Percentiles rank a stretch among this genome's conserved stretches.
Evolutionary conservation across 2,797 vertebrate genomes (phyloP).

Genomic region (Craterocephalus amniculus): DNA sequence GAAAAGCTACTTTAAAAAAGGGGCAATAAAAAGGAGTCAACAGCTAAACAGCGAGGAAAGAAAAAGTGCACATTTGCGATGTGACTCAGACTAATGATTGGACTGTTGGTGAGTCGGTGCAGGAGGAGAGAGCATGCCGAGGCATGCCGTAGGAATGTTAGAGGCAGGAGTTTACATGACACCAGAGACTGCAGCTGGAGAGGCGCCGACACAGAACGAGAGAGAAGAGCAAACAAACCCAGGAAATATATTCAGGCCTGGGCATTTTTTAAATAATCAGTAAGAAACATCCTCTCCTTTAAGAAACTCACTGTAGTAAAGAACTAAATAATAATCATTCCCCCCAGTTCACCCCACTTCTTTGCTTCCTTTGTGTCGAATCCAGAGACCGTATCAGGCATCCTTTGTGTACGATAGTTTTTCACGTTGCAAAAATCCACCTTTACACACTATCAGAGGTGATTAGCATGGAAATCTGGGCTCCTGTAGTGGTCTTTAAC

Average conservation of each 20-base stretch:
- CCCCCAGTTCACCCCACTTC: conserved; percentile 20
- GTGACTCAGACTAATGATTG: conserved; percentile 12
- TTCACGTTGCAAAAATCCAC: conserved; percentile 31
- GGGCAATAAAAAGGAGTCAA: conserved; percentile 14
- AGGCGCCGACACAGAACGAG: conserved; percentile 17
- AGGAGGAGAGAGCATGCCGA: conserved; percentile 45
- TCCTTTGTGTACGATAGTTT: conserved; percentile 37
- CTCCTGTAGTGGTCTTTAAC: conserved; percentile 64
- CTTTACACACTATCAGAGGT: conserved; percentile 34
- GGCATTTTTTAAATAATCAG: conserved; percentile 3
- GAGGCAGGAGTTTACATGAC: conserved; percentile 59
- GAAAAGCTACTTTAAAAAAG: background rate
- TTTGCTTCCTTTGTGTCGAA: conserved; percentile 22
- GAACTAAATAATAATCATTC: conserved; percentile 33
- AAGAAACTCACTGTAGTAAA: background rate
- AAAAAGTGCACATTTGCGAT: conserved; percentile 12
- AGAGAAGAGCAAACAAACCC: conserved; percentile 6
- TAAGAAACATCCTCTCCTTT: conserved; percentile 9
- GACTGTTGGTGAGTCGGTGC: conserved; percentile 29
- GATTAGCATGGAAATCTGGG: conserved; percentile 58
- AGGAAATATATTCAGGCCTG: conserved; percentile 2
- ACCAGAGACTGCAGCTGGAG: conserved; percentile 66
- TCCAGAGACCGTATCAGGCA: conserved; percentile 18
- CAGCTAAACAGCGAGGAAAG: conserved; percentile 17
- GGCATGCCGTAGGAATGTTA: conserved; percentile 71